A percentile compares a stretch with the other conserved stretches of the same genome.
These are phyloP conservation scores for Sinonovacula constricta DNA, from an alignment of 1,140 invertebrate species.

Conservation along the genomic window DNA sequence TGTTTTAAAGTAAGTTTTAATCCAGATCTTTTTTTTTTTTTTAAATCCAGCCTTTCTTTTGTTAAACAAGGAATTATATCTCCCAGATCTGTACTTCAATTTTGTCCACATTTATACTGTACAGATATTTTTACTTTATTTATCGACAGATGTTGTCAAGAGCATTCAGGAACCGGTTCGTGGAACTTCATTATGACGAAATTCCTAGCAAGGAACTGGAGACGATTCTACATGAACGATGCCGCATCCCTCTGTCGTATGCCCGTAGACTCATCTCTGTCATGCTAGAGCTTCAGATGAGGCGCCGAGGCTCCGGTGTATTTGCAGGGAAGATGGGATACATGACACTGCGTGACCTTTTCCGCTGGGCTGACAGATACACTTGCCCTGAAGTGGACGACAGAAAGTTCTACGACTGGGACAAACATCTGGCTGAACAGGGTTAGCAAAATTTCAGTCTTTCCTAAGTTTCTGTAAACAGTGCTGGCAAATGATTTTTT, in stretches of 20 bases:
- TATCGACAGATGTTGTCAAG: conserved; percentile 91
- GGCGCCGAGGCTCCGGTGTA: conserved; percentile 90
- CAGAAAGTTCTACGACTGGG: conserved; percentile 90
- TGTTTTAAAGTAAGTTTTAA: too few species aligned
- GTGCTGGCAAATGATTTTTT: too few species aligned
- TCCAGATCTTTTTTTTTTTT: too few species aligned
- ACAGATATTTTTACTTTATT: conserved; percentile 24
- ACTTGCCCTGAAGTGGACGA: conserved; percentile 76
- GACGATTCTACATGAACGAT: conserved; percentile 93
- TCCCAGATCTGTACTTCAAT: too few species aligned
- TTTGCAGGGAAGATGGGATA: conserved; percentile 97
- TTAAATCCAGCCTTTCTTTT: too few species aligned
- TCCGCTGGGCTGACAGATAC: conserved; percentile 98
- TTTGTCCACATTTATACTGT: neutral
- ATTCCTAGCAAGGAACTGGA: conserved; percentile 94
- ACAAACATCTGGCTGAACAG: conserved; percentile 98
- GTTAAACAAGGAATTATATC: too few species aligned
- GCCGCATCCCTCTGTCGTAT: conserved; percentile 91
- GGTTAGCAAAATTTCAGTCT: too few species aligned
- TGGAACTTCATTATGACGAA: conserved; percentile 98
- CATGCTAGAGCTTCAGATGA: conserved; percentile 91
- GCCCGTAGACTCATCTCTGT: conserved; percentile 95
- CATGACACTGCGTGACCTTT: conserved; percentile 96
- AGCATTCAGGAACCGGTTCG: conserved; percentile 98
- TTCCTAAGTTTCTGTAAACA: too few species aligned